Evolutionary conservation across 2,888 invertebrate genomes (phyloP), one percentile per base, ranked within the genome.

Genomic region (Chaitophorus viminalis): DNA sequence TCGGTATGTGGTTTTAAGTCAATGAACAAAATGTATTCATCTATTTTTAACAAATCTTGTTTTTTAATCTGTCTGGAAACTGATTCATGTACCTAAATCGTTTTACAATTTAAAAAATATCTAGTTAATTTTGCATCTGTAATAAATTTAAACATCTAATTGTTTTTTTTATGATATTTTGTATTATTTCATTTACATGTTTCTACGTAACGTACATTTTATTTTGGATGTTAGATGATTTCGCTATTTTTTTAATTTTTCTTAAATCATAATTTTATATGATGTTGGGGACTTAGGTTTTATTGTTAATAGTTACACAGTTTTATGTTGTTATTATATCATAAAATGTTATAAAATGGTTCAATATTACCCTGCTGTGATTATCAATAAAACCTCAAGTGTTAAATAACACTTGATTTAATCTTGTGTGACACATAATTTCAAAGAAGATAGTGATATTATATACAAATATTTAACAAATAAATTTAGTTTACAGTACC

Each of bases 1-100:
- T 86, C 86, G 86, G 87, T 87, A 87, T 79, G 86, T 72, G 85
- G n/a, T 60, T 36, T 33, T 33, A 5, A 60, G 33, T 52, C 8
- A 17, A 18, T 75, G 25, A 75, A 36, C 36, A 54, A 75, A 74
- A 74, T 74, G 18, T 33, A 36, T 36, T 4, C 6, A 39, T 39
- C 6, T 39, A 74, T 14, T 74, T 33, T 33, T 52, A 74, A 68
- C 29, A 29, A 9, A 68, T 29, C 6, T 9, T 31, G 11, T 54
- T 54, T 75, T 52, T n/a, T 9, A 52, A 82, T n/a, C 33, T 72
- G 82, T 82, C 52, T 33, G 31, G 72, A 33, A 72, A 72, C 72
- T 39, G n/a, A n/a, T 65, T 65, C n/a, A n/a, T 54, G 65, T 65
- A n/a, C 5, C 0, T 14, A 68, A 54, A n/a, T n/a, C n/a, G n/a